Conservation (phyloP, 2,113 vertebrate genomes). For the Muntiacus muntjak region DNA sequence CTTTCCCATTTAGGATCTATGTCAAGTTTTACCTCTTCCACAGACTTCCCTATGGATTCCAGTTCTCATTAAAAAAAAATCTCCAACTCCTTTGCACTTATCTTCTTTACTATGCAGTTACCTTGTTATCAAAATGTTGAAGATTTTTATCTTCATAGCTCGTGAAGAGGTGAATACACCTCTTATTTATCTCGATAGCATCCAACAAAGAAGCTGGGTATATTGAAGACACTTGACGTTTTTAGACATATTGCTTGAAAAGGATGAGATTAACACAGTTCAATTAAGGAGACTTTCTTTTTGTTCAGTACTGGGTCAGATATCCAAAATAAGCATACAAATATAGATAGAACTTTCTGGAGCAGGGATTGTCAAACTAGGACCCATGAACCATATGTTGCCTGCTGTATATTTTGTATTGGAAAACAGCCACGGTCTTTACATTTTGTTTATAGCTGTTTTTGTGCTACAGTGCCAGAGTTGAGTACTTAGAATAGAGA, state of each 20-base stretch:
- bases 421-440: not conserved
- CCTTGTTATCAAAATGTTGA: not conserved
- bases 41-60: not conserved
- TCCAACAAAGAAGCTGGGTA: not conserved
- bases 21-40: not conserved
- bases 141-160: not conserved
- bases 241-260: constrained; percentile 9
- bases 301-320: not conserved
- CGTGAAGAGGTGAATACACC: not conserved
- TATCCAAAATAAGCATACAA: not conserved
- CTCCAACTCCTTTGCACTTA: not conserved
- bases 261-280: not conserved
- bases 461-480: not conserved
- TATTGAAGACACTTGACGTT: not conserved
- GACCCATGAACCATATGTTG: not conserved
- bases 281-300: not conserved
- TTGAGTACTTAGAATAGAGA: not conserved
- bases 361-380: not conserved
- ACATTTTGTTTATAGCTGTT: not conserved
- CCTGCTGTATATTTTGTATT: not conserved
- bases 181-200: not conserved
- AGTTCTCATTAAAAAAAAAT: not conserved
- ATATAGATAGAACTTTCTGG: constrained; percentile 13
- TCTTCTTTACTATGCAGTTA: not conserved
- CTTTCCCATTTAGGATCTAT: not conserved